Evolutionary conservation across 2,888 invertebrate species (phyloP), one percentile per base, ranked within the genome.

Genomic region (Drosophila prolongata): DNA sequence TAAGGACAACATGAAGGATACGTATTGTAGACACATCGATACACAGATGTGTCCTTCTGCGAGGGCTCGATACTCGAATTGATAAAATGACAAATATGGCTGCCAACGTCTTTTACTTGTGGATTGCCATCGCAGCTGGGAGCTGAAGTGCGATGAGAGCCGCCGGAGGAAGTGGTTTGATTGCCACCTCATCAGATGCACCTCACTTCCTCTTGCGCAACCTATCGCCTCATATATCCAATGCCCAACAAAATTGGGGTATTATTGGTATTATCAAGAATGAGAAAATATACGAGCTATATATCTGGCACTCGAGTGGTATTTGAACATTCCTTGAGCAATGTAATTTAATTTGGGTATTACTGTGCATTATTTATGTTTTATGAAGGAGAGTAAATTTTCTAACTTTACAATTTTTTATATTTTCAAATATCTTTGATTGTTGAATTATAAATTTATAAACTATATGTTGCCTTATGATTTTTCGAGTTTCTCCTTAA

Each of bases 81-180:
- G 73, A 71, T 57, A 56, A 72, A 72, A 71, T 71, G 71, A 72
- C 71, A 71, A 72, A 71, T 71, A 56, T 57, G 52, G 56, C 73
- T 57, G 56, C 47, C 73, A 57, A 38, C 49, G 69, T 35, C 42
- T 40, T 59, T 40, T 53, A 56, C 55, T 72, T 72, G 44, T 38
- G 65, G 53, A 66, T 53, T 66, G 66, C 66, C 53, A 19, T 16
- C 34, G 27, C 72, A 72, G 52, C 56, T 72, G 71, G 38, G 62
- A n/a, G 53, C 47, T 35, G 38, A 54, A 68, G 42, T 44, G 19
- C 40, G 49, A 49, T 55, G 68, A 55, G 55, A 34, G 55, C 42
- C 42, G 53, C 35, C 38, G 43, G 16, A 27, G 14, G 60, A 40
- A 35, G 66, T 34, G 53, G 35, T 37, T 14, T 40, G 67, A 66